Base-by-base conservation (phyloP, 1,140 invertebrate species). In the Drosophila lacertosa region DNA sequence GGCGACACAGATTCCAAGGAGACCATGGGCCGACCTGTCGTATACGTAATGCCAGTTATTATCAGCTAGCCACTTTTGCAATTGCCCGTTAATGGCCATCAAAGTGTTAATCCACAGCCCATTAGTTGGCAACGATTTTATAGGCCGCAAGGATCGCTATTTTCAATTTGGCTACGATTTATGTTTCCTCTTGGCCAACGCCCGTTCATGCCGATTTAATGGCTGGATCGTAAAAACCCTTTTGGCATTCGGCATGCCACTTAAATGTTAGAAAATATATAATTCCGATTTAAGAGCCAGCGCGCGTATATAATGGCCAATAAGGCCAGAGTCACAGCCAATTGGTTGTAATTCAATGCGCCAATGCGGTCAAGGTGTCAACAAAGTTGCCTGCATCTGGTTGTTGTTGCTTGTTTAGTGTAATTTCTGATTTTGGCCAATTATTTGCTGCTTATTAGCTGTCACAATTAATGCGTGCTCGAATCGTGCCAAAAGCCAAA, bases 361-460 rank as follows among this genome's bases (percentile, higher is more conserved):
- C 44, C 79, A 83, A 83, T 71, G 77, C 81, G 81, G 81, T 86
- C 81, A 86, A 86, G 81, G 81, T 86, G 82, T 77, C 82, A 86
- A 68, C 33, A 35, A 33, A 26, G 39, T 15, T 35, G 35, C 15
- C 26, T 44, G 18, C 44, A 24, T 22, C 33, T 33, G 42, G 11
- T 15, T 35, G 10, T 32, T 48, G 48, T 53, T 51, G 45, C 60
- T 59, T 62, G 39, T 57, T 67, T 57, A 58, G 50, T 76, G 67
- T 72, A 72, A 60, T 75, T 63, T 70, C 32, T 22, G n/a, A 22
- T 51, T 35, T 54, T 48, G 66, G 63, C 59, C 60, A 63, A 80
- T 69, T 77, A 64, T 74, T 63, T 53, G 63, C 42, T 60, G 66
- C 60, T 69, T 64, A 62, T 71, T 71, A 71, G 68, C 68, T 69